phyloP scores from a whole-genome alignment of 2,113 vertebrate species.

The Hepsetus odoe region DNA sequence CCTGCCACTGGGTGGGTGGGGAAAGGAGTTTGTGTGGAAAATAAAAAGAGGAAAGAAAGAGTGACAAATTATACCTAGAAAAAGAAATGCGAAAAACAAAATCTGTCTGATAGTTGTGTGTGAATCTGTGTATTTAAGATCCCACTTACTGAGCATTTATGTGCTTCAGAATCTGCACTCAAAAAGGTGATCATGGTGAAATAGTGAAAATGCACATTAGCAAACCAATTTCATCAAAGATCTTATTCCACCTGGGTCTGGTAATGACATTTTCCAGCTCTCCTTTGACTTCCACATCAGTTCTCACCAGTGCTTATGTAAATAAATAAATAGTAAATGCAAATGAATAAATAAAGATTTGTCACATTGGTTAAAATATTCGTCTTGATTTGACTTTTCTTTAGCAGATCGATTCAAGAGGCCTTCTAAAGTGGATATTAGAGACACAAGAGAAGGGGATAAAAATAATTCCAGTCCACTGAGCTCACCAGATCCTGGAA shows the following conservation, averaged over 20 bases:
- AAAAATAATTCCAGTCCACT: conserved; percentile 65
- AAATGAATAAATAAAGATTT: too few species aligned
- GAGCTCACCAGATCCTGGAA: conserved; percentile 62
- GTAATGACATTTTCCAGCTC: neutral
- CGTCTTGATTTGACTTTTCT: conserved; percentile 35
- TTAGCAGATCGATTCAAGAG: conserved; percentile 68
- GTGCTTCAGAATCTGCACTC: neutral
- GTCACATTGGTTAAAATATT: conserved; percentile 7
- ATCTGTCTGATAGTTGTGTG: neutral
- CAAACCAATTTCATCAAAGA: neutral
- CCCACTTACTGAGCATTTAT: neutral
- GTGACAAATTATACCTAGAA: neutral
- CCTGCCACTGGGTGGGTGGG: neutral
- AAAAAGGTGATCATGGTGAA: too few species aligned
- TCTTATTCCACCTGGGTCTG: neutral
- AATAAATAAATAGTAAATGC: too few species aligned
- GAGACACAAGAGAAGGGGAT: conserved; percentile 66
- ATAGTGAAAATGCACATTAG: too few species aligned
- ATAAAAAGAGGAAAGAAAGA: conserved; percentile 8
- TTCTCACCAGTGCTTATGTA: neutral
- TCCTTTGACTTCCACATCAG: neutral
- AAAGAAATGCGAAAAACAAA: neutral
- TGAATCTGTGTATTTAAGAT: neutral
- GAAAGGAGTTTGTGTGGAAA: neutral
- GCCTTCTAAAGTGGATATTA: conserved; percentile 65